phyloP scores from a whole-genome alignment of 2,888 invertebrate species.

The Heteromurus nitidus region DNA sequence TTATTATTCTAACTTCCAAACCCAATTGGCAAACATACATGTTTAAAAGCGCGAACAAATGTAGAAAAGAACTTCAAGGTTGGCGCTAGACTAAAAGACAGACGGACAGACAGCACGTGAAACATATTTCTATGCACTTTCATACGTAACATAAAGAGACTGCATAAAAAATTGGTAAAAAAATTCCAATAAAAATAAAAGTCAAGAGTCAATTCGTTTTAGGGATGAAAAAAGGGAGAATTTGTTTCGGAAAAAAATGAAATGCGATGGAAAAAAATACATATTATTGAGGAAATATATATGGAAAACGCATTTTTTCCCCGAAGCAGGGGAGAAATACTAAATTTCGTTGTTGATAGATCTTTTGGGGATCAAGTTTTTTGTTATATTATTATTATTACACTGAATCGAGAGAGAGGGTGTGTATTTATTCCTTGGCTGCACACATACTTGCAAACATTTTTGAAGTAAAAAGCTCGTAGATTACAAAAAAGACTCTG shows the following conservation, averaged over 20 bases:
- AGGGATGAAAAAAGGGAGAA: conserved; percentile 9
- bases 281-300: conserved; percentile 24
- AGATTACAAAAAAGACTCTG: too few species aligned
- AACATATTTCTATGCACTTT: background rate
- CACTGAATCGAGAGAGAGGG: too few species aligned
- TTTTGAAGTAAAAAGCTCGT: too few species aligned
- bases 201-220: conserved; percentile 46
- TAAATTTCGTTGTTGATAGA: too few species aligned
- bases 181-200: conserved; percentile 34
- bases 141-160: background rate
- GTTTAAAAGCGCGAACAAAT: background rate
- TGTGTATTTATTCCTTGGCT: too few species aligned
- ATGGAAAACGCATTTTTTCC: conserved; percentile 5
- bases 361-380: too few species aligned
- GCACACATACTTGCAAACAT: too few species aligned
- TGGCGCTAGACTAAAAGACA: background rate
- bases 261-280: too few species aligned
- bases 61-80: background rate
- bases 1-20: too few species aligned
- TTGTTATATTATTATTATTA: too few species aligned
- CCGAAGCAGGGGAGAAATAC: conserved; percentile 1
- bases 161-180: background rate
- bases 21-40: too few species aligned
- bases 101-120: background rate
- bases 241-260: background rate